Conservation (phyloP, 2,888 invertebrate species). For the Dione juno region DNA sequence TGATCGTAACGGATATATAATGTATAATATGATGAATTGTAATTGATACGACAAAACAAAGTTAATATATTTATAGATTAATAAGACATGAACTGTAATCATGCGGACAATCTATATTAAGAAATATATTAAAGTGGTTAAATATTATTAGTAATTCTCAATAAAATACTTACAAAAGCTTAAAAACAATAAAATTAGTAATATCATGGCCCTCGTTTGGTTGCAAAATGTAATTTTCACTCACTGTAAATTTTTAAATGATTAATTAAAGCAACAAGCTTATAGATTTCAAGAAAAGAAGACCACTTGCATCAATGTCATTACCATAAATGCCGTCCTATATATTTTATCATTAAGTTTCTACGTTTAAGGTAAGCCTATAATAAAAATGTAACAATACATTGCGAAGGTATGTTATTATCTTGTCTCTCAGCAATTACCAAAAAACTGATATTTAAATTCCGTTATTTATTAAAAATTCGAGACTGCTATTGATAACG, state of each 20-base stretch:
- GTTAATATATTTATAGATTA: too few species aligned
- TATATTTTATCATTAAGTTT: slow-evolving; percentile 11
- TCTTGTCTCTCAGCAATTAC: not conserved
- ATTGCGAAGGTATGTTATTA: not conserved
- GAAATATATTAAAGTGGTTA: too few species aligned
- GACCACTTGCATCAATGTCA: not conserved
- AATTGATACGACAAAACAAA: too few species aligned
- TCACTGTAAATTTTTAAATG: not conserved
- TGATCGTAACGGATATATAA: too few species aligned
- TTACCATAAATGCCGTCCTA: slow-evolving; percentile 1
- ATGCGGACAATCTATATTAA: too few species aligned
- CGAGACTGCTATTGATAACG: not conserved
- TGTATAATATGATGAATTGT: too few species aligned
- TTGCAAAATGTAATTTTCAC: not conserved
- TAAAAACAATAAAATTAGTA: slow-evolving; percentile 3
- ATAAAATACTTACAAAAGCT: slow-evolving; percentile 23
- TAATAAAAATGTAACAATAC: not conserved
- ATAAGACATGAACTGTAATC: too few species aligned
- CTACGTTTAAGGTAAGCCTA: not conserved
- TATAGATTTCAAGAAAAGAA: not conserved
- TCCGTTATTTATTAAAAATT: not conserved
- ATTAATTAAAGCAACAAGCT: not conserved
- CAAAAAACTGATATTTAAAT: not conserved
- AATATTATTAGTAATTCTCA: not conserved
- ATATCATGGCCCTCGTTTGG: not conserved